These are phyloP conservation scores for Sciaenops ocellatus DNA, from an alignment of 2,797 vertebrate species.

Conservation along the genomic window DNA sequence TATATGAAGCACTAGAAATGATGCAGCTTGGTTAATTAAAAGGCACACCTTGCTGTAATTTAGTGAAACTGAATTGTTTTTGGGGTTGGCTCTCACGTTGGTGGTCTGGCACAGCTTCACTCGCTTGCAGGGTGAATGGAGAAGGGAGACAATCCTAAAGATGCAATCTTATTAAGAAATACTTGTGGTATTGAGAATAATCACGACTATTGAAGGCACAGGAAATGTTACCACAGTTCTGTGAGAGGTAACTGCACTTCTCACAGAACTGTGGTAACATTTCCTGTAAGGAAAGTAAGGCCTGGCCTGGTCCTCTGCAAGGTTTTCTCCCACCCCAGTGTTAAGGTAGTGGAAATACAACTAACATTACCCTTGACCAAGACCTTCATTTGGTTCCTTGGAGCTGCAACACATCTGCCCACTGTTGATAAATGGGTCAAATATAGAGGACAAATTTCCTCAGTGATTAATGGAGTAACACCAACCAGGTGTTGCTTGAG, in stretches of 20 bases:
- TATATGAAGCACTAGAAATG: constrained; percentile 21
- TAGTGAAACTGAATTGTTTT: neutral
- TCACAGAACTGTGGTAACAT: no score
- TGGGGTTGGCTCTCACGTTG: neutral
- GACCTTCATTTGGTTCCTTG: constrained; percentile 20
- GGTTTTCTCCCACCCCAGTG: neutral
- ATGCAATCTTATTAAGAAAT: neutral
- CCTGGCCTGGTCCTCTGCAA: neutral
- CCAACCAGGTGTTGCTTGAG: constrained; percentile 21
- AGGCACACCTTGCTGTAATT: neutral
- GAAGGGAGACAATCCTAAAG: neutral
- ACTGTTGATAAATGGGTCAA: constrained; percentile 36
- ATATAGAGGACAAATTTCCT: constrained; percentile 35
- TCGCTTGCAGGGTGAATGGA: neutral
- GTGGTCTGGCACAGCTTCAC: neutral
- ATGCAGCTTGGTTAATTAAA: constrained; percentile 16
- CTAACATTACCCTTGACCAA: constrained; percentile 16
- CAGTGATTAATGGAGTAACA: constrained; percentile 39
- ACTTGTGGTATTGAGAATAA: neutral
- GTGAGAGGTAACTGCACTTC: neutral
- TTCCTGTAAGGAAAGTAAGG: no score
- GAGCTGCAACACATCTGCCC: constrained; percentile 26
- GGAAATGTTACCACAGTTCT: neutral
- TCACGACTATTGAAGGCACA: neutral
- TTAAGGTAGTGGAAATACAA: neutral